Percentiles rank a stretch among this genome's conserved stretches.
These are phyloP conservation scores for Chironomus striatipennis DNA, from an alignment of 1,140 invertebrate species.

Conservation along the genomic window DNA sequence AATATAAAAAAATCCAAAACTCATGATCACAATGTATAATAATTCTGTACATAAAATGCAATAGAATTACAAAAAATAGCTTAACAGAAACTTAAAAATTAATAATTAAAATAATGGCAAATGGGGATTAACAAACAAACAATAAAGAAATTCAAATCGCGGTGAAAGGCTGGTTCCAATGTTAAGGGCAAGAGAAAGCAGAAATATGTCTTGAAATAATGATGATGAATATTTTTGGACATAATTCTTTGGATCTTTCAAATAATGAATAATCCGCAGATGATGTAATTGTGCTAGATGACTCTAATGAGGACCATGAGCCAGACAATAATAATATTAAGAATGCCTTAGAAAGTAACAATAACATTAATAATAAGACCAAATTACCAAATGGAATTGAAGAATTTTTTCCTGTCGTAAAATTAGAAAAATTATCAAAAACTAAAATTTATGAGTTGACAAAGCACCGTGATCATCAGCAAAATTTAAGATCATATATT, in stretches of 20 bases:
- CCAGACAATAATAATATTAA: neutral
- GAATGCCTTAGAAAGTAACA: neutral
- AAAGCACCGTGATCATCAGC: neutral
- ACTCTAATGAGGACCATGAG: neutral
- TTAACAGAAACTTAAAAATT: too few relatives aligned
- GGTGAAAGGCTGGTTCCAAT: too few relatives aligned
- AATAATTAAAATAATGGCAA: too few relatives aligned
- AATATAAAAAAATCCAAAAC: neutral
- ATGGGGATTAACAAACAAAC: too few relatives aligned
- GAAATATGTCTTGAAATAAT: conserved; percentile 14
- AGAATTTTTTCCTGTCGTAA: neutral
- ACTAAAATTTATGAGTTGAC: neutral
- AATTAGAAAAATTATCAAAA: neutral
- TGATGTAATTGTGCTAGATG: neutral
- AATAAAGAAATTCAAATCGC: too few relatives aligned
- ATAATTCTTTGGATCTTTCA: neutral
- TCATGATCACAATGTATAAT: neutral
- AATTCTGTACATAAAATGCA: too few relatives aligned
- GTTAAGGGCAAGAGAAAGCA: neutral
- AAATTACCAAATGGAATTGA: neutral
- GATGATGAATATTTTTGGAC: neutral
- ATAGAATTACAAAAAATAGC: too few relatives aligned
- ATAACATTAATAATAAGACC: neutral
- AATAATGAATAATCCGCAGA: neutral
- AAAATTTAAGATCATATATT: neutral